Evolutionary conservation across 1,140 invertebrate species (phyloP).

Genomic region (Laodelphax striatellus): DNA sequence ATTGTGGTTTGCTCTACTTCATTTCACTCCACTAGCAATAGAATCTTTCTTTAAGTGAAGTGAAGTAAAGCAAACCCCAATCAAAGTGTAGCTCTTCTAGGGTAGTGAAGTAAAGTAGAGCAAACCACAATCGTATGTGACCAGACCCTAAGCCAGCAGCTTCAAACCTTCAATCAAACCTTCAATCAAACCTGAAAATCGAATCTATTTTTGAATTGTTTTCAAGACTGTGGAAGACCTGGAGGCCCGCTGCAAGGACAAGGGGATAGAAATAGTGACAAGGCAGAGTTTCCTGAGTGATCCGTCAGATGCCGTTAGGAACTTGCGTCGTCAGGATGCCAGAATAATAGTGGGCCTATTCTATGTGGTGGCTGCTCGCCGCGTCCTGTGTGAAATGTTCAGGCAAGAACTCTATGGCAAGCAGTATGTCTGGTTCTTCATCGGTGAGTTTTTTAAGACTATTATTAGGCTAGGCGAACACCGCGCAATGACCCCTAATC

Average conservation of each 20-base stretch:
- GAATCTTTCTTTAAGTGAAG: too few relatives aligned
- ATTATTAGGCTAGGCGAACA: not conserved
- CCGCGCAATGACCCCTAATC: too few relatives aligned
- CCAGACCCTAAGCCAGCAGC: too few relatives aligned
- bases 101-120: too few relatives aligned
- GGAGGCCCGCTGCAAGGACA: conserved; percentile 86
- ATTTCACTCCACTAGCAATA: too few relatives aligned
- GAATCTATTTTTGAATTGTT: not conserved
- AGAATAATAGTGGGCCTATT: conserved; percentile 96
- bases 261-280: conserved; percentile 88
- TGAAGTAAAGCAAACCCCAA: too few relatives aligned
- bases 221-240: conserved; percentile 90
- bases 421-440: conserved; percentile 98
- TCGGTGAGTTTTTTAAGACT: conserved; percentile 51
- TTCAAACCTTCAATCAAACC: too few relatives aligned
- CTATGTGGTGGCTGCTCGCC: conserved; percentile 90
- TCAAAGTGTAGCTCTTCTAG: too few relatives aligned
- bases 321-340: conserved; percentile 85
- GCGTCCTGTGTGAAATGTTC: conserved; percentile 95
- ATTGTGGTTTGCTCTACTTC: too few relatives aligned
- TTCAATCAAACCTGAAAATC: too few relatives aligned
- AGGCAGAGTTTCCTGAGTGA: conserved; percentile 95
- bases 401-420: conserved; percentile 90
- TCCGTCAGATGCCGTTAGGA: conserved; percentile 89
- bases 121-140: too few relatives aligned